A percentile compares a stretch with the other conserved stretches of the same genome.
Conservation (phyloP, 2,113 vertebrate species). For the Scomber scombrus region DNA sequence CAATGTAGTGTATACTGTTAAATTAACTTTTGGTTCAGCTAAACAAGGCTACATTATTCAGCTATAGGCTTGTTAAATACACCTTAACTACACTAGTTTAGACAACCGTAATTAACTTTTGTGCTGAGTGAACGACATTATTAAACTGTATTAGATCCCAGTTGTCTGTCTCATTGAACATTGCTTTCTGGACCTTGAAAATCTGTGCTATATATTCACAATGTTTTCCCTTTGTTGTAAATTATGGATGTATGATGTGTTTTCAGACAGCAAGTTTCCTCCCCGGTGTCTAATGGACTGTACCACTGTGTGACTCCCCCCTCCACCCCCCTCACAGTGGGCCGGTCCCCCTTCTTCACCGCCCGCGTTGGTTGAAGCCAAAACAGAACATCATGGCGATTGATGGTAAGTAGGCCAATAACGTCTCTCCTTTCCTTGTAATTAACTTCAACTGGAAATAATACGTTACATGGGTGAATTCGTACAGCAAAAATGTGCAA, state of each 20-base stretch:
- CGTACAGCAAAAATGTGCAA: not conserved
- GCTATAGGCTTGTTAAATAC: too few species aligned
- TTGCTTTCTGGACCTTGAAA: too few species aligned
- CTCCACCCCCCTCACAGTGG: conserved; percentile 22
- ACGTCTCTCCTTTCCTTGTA: conserved; percentile 71
- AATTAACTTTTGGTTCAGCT: too few species aligned
- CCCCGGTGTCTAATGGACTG: conserved; percentile 32
- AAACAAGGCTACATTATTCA: too few species aligned
- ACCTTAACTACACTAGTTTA: too few species aligned
- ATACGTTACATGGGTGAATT: not conserved
- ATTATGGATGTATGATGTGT: not conserved
- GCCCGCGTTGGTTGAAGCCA: conserved; percentile 84
- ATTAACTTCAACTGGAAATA: conserved; percentile 58
- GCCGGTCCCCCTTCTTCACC: conserved; percentile 72
- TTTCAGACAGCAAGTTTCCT: not conserved
- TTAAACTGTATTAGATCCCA: too few species aligned
- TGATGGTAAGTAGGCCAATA: conserved; percentile 93
- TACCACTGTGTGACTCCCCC: conserved; percentile 58
- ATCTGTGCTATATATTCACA: not conserved
- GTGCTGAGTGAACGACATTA: too few species aligned
- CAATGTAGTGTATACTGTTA: too few species aligned
- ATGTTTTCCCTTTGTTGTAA: not conserved
- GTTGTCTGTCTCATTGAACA: too few species aligned
- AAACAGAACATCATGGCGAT: conserved; percentile 94
- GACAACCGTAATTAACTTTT: not conserved